Base-by-base conservation (phyloP, 2,888 invertebrate species). In the Lycocerus yunnanus region DNA sequence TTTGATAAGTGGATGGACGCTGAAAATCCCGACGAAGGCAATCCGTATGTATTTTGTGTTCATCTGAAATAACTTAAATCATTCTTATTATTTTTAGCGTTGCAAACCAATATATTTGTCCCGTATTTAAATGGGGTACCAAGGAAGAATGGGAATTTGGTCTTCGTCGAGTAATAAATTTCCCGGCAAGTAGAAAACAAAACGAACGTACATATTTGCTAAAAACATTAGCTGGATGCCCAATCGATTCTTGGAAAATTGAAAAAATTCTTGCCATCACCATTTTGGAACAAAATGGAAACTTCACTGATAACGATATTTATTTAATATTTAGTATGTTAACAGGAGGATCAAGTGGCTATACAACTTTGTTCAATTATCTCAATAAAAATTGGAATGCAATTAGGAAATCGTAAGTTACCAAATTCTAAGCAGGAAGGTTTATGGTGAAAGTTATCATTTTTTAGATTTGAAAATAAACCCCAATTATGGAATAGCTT, bases 91-190 rank as follows among this genome's bases (percentile, higher is more conserved):
- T 13, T 84, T 83, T 8, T 84, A 95, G 95, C 6, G 91, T 94
- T 67, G 90, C 93, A 15, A 93, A 93, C 85, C 92, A 92, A 83
- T 93, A 91, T 85, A 91, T 95, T 77, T 95, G 95, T 77, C 94
- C 95, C 1, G 94, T 95, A 0, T 95, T 95, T 85, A 92, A 92
- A 86, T 95, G 94, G 92, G 95, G 95, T 0, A 91, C 93, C 0
- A 89, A 90, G 80, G 91, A 93, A 63, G 95, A 95, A 85, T 95
- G 95, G 95, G 92, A 94, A 78, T 95, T 95, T 80, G 95, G 94
- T 43, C 88, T 95, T 0, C 91, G 94, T 78, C 89, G 94, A 10
- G 91, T 95, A 0, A 91, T 93, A 68, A 91, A 93, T 82, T 95
- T 95, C 86, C 94, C 95, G 0, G 87, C 90, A 1, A 89, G 90